phyloP scores from a whole-genome alignment of 2,113 vertebrate species.

The Melanerpes aurifrons region DNA sequence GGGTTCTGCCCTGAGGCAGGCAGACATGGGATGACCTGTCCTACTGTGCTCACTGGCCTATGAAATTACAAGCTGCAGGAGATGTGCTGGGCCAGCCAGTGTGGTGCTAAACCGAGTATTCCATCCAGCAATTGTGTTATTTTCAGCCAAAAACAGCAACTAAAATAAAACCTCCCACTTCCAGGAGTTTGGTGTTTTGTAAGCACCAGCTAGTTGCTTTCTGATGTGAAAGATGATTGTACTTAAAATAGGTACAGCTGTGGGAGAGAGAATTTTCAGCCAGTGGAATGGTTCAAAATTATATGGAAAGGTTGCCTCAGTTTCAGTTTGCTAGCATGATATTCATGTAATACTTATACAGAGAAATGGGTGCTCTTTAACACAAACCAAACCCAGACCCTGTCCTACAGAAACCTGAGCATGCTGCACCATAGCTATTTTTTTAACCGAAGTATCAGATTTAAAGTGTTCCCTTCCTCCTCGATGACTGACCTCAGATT shows the following conservation, averaged over 20 bases:
- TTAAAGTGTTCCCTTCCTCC: not conserved
- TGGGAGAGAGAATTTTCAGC: constrained; percentile 17
- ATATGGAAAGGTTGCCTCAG: not conserved
- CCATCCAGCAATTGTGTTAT: not conserved
- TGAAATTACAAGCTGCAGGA: not conserved
- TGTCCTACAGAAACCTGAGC: not conserved
- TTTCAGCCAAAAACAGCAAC: not conserved
- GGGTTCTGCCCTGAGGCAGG: not conserved
- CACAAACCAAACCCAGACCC: not conserved
- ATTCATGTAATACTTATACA: not conserved
- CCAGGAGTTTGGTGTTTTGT: constrained; percentile 16
- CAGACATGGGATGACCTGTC: not conserved
- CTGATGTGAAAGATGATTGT: not conserved
- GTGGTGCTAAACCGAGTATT: not conserved
- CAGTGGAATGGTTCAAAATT: not conserved
- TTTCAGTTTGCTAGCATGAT: not conserved
- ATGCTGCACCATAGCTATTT: constrained; percentile 28
- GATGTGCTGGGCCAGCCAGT: not conserved
- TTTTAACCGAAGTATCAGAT: constrained; percentile 57
- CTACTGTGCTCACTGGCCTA: not conserved
- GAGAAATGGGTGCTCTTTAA: not conserved
- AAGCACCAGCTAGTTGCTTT: constrained; percentile 23
- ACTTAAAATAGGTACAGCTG: constrained; percentile 36
- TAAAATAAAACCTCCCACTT: constrained; percentile 57
- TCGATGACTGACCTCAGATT: not conserved